Evolutionary conservation across 2,797 vertebrate species (phyloP), one percentile per base, ranked within the genome.

Genomic region (Luscinia megarhynchos): DNA sequence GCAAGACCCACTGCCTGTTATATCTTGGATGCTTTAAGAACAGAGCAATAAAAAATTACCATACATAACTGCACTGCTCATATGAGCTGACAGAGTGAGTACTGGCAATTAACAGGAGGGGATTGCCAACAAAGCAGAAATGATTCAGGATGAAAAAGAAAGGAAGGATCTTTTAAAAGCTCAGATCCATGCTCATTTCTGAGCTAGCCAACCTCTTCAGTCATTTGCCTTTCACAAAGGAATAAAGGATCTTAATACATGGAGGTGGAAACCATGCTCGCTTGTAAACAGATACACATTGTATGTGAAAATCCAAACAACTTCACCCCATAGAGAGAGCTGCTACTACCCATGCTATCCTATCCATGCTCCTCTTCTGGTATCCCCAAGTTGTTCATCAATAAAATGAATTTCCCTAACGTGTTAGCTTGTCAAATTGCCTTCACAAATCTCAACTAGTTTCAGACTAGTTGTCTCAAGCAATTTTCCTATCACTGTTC

Each of bases 1-100:
- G 58, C 72, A 87, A 87, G 75, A 92, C 5, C 57, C 87, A 83
- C 27, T 82, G 92, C 61, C 87, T 87, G 59, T 50, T 27, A 74
- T 81, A 46, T 57, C 83, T 26, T 43, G 34, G 63, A 74, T 64
- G 70, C 55, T 57, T 87, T 76, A 92, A 62, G 68, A 92, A 36
- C 16, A 89, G 46, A 80, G 90, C 75, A 93, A 43, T 51, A 81
- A 93, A 78, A 76, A 89, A 93, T 85, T 46, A 75, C 67, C 12
- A 23, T 13, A 69, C 18, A 10, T 64, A 89, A 89, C 64, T 16
- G 68, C 75, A 77, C 72, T 1, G 19, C 21, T 80, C 23, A 19
- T 46, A 38, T 29, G 19, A 87, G 54, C 43, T 30, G 16, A 70
- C 11, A 77, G 68, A 93, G 45, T 3, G 1, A 58, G 12, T 30